Conservation (phyloP, 2,797 vertebrate species). For the Ctenopoma kingsleyae region DNA sequence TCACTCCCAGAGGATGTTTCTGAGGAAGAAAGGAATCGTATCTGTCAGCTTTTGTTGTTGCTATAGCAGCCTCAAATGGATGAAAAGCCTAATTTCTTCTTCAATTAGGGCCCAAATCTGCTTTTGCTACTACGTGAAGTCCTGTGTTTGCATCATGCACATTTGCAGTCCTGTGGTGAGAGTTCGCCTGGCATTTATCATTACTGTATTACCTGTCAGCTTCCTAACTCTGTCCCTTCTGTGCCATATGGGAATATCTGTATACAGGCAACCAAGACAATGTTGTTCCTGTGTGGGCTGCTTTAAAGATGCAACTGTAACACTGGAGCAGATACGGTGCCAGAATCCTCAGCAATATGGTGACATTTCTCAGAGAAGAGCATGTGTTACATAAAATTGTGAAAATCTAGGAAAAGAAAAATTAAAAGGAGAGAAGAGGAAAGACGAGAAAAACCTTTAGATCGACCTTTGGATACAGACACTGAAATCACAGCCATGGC, state of each 20-base stretch:
- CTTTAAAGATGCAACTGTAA: conserved; percentile 27
- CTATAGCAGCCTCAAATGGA: conserved; percentile 17
- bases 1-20: conserved; percentile 15
- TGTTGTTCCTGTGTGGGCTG: conserved; percentile 44
- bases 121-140: conserved; percentile 28
- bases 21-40: conserved; percentile 1
- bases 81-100: conserved; percentile 13
- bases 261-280: conserved; percentile 35
- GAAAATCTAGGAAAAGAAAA: conserved; percentile 28
- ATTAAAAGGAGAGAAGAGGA: conserved; percentile 7
- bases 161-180: conserved; percentile 15
- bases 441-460: conserved; percentile 45
- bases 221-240: conserved; percentile 26
- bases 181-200: conserved; percentile 44
- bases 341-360: conserved; percentile 21
- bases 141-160: conserved; percentile 29
- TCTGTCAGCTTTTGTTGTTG: conserved; percentile 36
- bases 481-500: conserved; percentile 69
- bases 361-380: conserved; percentile 11
- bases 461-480: conserved; percentile 74
- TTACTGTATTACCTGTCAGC: conserved; percentile 52
- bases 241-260: conserved; percentile 32
- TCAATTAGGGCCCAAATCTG: conserved; percentile 11
- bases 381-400: conserved; percentile 22
- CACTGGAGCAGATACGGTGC: conserved; percentile 7